Percentiles rank a stretch among this genome's conserved stretches.
Evolutionary conservation across 2,113 vertebrate genomes (phyloP).

Genomic region (Sprattus sprattus): DNA sequence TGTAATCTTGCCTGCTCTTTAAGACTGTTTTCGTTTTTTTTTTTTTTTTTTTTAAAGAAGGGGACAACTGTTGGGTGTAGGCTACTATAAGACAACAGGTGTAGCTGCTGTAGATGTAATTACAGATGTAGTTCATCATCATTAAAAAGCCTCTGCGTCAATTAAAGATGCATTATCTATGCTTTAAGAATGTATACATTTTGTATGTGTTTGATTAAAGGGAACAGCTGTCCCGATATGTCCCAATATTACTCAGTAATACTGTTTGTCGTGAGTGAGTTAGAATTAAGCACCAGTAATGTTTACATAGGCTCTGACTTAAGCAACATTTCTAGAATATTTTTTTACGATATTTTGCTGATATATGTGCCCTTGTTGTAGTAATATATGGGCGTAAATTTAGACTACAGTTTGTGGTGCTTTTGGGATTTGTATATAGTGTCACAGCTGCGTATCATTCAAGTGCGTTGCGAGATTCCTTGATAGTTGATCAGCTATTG

Average conservation of each 20-base stretch:
- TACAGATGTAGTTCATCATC: background rate
- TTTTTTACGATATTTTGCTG: background rate
- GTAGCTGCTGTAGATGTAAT: background rate
- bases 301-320: background rate
- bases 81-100: background rate
- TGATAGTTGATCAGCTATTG: background rate
- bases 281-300: background rate
- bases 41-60: background rate
- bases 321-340: background rate
- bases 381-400: background rate
- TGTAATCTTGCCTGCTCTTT: background rate
- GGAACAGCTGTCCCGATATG: background rate
- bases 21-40: background rate
- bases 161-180: constrained; percentile 10
- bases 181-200: background rate
- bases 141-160: background rate
- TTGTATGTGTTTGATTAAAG: background rate
- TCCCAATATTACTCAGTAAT: too few relatives aligned
- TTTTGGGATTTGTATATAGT: background rate
- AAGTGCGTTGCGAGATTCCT: background rate
- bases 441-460: background rate
- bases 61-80: background rate
- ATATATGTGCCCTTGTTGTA: background rate
- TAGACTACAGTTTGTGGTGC: background rate
- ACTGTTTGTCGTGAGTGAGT: background rate